These are phyloP conservation scores for Oxyruncus cristatus DNA, from an alignment of 2,113 vertebrate genomes.

Conservation along the genomic window DNA sequence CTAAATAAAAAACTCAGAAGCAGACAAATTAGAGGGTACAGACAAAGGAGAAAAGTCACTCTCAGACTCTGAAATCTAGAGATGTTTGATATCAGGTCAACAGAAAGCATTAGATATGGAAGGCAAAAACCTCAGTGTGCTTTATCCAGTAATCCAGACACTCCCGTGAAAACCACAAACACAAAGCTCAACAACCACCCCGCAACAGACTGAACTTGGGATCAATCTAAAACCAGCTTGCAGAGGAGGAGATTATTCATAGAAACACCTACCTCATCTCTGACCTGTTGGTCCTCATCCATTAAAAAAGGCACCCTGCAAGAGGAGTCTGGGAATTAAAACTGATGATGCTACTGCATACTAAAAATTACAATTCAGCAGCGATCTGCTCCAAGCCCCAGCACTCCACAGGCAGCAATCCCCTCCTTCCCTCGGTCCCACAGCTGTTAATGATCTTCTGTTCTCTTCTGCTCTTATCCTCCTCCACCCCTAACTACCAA, in stretches of 20 bases:
- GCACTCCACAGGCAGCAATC: neutral
- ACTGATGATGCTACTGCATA: neutral
- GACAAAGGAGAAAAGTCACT: neutral
- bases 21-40: neutral
- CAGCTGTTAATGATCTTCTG: neutral
- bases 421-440: neutral
- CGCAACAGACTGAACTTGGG: neutral
- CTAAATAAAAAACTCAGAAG: neutral
- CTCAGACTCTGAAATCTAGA: neutral
- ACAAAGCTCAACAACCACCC: accelerated
- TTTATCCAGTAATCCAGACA: neutral
- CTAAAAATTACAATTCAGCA: neutral
- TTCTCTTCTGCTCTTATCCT: neutral
- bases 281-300: neutral
- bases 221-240: neutral
- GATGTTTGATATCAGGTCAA: neutral
- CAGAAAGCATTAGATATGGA: neutral
- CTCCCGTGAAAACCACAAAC: neutral
- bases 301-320: neutral
- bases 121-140: neutral
- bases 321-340: neutral
- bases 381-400: neutral
- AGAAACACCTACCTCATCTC: neutral
- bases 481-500: neutral
- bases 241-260: neutral